These are phyloP conservation scores for Zaprionus vittiger DNA, from an alignment of 1,140 invertebrate species.

Conservation along the genomic window DNA sequence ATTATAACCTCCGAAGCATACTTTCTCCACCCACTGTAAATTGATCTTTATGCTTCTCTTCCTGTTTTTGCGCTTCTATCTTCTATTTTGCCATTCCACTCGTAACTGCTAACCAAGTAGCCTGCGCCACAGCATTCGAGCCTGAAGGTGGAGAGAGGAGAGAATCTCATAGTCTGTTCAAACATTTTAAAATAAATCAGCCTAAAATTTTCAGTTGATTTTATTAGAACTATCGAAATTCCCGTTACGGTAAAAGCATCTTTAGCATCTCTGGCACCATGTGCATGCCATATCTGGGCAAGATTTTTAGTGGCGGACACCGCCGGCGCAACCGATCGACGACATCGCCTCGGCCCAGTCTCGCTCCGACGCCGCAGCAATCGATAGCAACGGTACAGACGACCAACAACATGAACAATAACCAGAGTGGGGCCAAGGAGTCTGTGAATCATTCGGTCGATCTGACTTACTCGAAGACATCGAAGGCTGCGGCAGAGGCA, in stretches of 20 bases:
- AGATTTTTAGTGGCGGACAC: constrained; percentile 33
- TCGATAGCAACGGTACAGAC: constrained; percentile 34
- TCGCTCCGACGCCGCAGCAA: constrained; percentile 33
- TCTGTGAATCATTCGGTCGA: background rate
- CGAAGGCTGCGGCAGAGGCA: background rate
- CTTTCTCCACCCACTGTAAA: too few species aligned
- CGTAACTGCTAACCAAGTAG: background rate
- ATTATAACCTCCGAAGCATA: too few species aligned
- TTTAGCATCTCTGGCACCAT: constrained; percentile 17
- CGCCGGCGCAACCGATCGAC: constrained; percentile 27
- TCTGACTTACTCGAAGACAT: background rate
- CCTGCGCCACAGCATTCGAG: background rate
- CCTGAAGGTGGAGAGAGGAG: background rate
- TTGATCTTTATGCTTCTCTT: background rate
- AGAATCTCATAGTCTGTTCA: background rate
- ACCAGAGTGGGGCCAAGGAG: background rate
- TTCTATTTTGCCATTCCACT: background rate
- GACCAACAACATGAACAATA: background rate
- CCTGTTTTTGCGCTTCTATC: background rate
- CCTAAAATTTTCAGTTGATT: constrained; percentile 6
- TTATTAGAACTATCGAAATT: constrained; percentile 1
- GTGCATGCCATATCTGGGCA: constrained; percentile 56
- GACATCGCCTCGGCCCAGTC: constrained; percentile 32
- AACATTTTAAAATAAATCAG: background rate
- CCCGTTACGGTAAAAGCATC: background rate